Percentiles rank a stretch among this genome's conserved stretches.
phyloP scores from a whole-genome alignment of 2,888 invertebrate genomes.

The Nomada ferruginata region DNA sequence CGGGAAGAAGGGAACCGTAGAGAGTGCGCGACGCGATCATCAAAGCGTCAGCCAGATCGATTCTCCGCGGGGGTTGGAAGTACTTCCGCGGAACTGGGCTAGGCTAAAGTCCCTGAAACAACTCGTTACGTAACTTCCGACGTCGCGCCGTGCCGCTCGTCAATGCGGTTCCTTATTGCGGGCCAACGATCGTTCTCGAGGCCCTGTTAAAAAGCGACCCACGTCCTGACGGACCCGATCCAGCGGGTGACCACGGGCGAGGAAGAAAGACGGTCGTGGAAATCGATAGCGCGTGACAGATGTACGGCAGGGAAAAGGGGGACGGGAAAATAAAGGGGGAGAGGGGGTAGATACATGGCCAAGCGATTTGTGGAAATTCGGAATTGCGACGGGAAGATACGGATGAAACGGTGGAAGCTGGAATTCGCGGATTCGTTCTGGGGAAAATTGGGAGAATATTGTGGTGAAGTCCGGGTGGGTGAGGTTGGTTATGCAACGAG shows the following conservation, averaged over 20 bases:
- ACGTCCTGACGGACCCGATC: not conserved
- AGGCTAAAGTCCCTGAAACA: conserved; percentile 60
- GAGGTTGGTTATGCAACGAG: conserved; percentile 42
- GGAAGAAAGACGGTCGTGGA: not conserved
- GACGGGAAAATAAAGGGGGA: not conserved
- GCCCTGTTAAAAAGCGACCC: conserved; percentile 20
- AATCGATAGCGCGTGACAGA: conserved; percentile 12
- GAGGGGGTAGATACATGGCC: not conserved
- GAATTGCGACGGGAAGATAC: not conserved
- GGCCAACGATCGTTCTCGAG: conserved; percentile 28
- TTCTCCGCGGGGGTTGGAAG: conserved; percentile 32
- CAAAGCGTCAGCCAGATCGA: conserved; percentile 51
- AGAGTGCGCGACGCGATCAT: conserved; percentile 45
- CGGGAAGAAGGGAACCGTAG: not conserved
- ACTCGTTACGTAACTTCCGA: conserved; percentile 63
- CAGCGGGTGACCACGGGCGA: conserved; percentile 2
- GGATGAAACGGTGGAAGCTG: not conserved
- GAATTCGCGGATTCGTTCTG: not conserved
- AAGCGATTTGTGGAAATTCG: not conserved
- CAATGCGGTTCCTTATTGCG: conserved; percentile 56
- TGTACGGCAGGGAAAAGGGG: not conserved
- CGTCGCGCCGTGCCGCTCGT: conserved; percentile 34
- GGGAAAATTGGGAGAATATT: conserved; percentile 18
- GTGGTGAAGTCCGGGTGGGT: not conserved
- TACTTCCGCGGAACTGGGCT: conserved; percentile 56